Base-by-base conservation (phyloP, 2,797 vertebrate species). In the Bradypodion ventrale region DNA sequence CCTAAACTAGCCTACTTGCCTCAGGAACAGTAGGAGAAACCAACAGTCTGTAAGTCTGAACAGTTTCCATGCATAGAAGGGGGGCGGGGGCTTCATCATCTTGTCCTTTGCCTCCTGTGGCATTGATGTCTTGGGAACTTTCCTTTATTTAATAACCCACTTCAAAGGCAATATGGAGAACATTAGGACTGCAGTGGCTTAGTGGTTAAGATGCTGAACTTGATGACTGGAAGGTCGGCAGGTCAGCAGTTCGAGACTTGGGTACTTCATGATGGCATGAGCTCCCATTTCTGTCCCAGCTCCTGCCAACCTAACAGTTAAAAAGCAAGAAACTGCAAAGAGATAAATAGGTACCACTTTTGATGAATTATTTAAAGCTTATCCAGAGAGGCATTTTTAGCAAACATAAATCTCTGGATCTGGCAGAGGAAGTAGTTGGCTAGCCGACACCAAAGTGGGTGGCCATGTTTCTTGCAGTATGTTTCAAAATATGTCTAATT, bases 401-500 rank as follows among this genome's bases (percentile, higher is more conserved):
- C 60, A 85, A 79, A 74, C 69, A 83, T 27, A 32, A 42, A 78
- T 74, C 21, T 65, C 37, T 80, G 62, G 68, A 27, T 66, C 78
- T 80, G 83, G 62, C 78, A 85, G 29, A n/a, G 27, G 7, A 74
- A 75, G 13, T 25, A 59, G 60, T 59, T 85, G 83, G 46, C 83
- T 75, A 73, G 40, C 29, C 13, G 60, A 52, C 80, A 80, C 62
- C 25, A 35, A 56, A 29, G 77, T 75, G 60, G 77, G 70, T 56
- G 60, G 83, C 82, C 82, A 76, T 83, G 62, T 76, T 83, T 83
- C 46, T 68, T 83, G 73, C 62, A 44, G 37, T 27, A 13, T 74
- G n/a, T 59, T 85, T 80, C 62, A 56, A 80, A 85, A 80, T 60
- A 59, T 56, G 73, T 46, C 60, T 74, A 84, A 84, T 79, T 84